Conservation (phyloP, 2,797 vertebrate species). For the Lagothrix lagotricha region DNA sequence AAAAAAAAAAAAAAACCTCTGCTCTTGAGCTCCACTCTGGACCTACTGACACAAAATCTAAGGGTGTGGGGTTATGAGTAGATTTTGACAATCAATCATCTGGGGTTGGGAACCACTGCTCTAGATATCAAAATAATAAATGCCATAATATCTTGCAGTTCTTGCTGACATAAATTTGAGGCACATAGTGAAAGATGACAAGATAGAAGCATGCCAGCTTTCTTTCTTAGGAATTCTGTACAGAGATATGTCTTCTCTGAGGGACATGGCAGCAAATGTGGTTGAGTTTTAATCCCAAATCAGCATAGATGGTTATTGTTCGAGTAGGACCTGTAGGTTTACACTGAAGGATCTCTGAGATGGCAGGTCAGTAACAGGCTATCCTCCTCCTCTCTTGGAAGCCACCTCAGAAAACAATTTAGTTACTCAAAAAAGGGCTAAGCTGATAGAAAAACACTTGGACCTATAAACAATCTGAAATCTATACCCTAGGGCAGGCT, state of each 20-base stretch:
- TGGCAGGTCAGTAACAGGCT: background rate
- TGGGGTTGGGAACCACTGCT: background rate
- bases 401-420: background rate
- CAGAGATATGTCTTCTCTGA: background rate
- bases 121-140: background rate
- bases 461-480: background rate
- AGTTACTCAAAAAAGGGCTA: background rate
- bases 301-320: too few species aligned
- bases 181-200: background rate
- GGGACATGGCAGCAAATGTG: background rate
- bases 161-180: background rate
- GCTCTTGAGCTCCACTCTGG: background rate
- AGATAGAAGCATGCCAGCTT: background rate
- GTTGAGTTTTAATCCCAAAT: background rate
- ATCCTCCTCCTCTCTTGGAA: background rate
- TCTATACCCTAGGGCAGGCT: background rate
- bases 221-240: background rate
- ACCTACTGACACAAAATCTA: background rate
- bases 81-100: background rate
- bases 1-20: background rate
- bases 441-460: background rate
- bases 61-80: background rate
- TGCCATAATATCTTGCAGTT: background rate
- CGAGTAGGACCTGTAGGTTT: background rate
- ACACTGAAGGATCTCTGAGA: background rate